phyloP scores from a whole-genome alignment of 2,888 invertebrate genomes.

The Drosophila anceps region DNA sequence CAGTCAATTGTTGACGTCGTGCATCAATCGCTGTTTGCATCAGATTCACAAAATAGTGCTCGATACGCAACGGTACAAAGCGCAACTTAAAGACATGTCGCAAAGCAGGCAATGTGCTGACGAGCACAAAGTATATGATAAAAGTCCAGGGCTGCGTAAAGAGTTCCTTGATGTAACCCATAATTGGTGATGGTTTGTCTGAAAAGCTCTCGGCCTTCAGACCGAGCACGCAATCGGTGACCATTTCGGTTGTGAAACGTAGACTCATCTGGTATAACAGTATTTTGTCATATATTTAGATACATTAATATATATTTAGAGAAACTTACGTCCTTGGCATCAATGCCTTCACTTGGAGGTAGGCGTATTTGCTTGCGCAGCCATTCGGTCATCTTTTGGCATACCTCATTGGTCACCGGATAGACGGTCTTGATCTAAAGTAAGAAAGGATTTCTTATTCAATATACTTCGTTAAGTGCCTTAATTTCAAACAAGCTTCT shows the following conservation, averaged over 20 bases:
- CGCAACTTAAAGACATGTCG: slow-evolving; percentile 61
- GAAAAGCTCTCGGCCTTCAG: slow-evolving; percentile 84
- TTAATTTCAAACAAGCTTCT: too few species aligned
- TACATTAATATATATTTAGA: fast-evolving
- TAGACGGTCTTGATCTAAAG: slow-evolving; percentile 85
- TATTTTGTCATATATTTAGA: not conserved
- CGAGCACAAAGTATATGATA: slow-evolving; percentile 57
- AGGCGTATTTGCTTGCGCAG: slow-evolving; percentile 79
- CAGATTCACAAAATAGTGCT: slow-evolving; percentile 71
- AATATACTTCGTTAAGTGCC: not conserved
- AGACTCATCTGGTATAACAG: slow-evolving; percentile 67
- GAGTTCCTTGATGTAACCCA: slow-evolving; percentile 73
- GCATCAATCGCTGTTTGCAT: slow-evolving; percentile 74
- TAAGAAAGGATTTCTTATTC: not conserved
- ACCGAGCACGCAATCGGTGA: slow-evolving; percentile 86
- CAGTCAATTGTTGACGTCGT: slow-evolving; percentile 54
- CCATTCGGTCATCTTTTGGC: slow-evolving; percentile 84
- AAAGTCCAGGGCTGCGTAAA: slow-evolving; percentile 71
- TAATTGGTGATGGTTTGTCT: slow-evolving; percentile 78
- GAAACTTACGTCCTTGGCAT: slow-evolving; percentile 84
- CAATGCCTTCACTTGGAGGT: slow-evolving; percentile 80
- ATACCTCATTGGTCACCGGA: slow-evolving; percentile 85
- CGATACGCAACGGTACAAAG: slow-evolving; percentile 87
- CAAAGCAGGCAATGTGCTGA: slow-evolving; percentile 74
- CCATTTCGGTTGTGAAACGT: slow-evolving; percentile 85